phyloP scores from a whole-genome alignment of 2,113 vertebrate genomes.

The Neolamprologus longior region DNA sequence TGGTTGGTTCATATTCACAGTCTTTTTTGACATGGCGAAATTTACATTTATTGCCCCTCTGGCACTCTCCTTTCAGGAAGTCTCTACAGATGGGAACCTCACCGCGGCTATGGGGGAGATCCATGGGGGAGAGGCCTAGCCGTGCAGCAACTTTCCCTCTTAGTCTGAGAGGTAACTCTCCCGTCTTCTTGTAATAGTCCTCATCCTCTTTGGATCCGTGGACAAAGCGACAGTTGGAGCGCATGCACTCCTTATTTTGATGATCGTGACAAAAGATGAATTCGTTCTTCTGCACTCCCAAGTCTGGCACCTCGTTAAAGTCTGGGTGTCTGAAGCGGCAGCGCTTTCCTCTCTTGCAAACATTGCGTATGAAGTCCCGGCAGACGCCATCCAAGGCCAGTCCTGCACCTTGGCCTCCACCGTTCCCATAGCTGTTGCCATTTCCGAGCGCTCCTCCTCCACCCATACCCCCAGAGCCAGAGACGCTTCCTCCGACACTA shows the following conservation, averaged over 20 bases:
- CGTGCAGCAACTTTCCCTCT: constrained; percentile 89
- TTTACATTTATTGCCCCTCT: constrained; percentile 91
- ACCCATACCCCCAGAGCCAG: constrained; percentile 62
- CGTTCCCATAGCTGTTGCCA: constrained; percentile 72
- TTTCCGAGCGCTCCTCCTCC: constrained; percentile 70
- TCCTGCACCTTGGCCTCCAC: constrained; percentile 50
- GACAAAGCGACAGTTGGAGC: constrained; percentile 91
- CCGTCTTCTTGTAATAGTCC: constrained; percentile 93
- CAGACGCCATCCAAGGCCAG: constrained; percentile 81
- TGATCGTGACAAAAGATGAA: constrained; percentile 98
- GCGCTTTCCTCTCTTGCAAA: constrained; percentile 93
- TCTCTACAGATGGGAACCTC: constrained; percentile 95
- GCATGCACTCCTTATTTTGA: constrained; percentile 94
- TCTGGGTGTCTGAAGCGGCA: constrained; percentile 95
- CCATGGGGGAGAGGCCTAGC: constrained; percentile 84
- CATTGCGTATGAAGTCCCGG: constrained; percentile 91
- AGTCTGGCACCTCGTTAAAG: constrained; percentile 87
- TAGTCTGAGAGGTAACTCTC: constrained; percentile 85
- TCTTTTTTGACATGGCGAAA: constrained; percentile 92
- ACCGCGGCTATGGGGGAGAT: constrained; percentile 87
- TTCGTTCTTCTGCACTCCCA: constrained; percentile 94
- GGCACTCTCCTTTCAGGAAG: constrained; percentile 93
- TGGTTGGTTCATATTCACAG: constrained; percentile 78
- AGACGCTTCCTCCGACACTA: constrained; percentile 35
- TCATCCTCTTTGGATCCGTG: constrained; percentile 96